phyloP scores from a whole-genome alignment of 35 echinoderm and acorn worm species.

The Apostichopus parvimensis region DNA sequence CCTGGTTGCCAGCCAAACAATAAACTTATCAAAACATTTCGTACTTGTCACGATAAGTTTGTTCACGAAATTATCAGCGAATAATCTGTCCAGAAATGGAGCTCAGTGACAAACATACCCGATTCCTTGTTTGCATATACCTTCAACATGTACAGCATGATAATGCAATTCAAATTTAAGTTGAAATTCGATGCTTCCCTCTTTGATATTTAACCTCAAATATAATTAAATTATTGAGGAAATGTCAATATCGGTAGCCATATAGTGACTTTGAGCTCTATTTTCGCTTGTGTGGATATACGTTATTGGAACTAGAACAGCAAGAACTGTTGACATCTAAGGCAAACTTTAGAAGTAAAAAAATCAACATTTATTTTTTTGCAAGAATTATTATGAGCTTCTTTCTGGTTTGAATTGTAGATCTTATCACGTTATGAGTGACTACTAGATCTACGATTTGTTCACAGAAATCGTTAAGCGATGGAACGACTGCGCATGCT shows the following conservation, averaged over 20 bases:
- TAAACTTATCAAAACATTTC: too few relatives aligned
- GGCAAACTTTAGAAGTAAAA: too few relatives aligned
- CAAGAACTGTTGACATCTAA: neutral
- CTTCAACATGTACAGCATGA: neutral
- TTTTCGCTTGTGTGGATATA: neutral
- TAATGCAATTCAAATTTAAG: neutral
- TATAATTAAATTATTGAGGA: neutral
- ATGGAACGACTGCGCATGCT: too few relatives aligned
- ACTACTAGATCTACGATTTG: too few relatives aligned
- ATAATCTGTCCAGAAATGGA: neutral
- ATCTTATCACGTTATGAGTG: too few relatives aligned
- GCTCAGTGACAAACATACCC: neutral
- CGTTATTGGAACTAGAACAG: neutral
- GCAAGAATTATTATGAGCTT: too few relatives aligned
- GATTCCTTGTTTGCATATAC: neutral
- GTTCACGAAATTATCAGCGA: too few relatives aligned
- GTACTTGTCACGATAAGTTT: neutral
- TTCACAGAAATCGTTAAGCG: too few relatives aligned
- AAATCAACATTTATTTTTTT: too few relatives aligned
- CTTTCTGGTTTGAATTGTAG: too few relatives aligned
- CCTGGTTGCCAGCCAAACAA: too few relatives aligned
- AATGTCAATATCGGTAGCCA: neutral
- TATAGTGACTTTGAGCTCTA: neutral
- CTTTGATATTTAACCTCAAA: neutral
- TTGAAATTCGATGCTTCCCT: neutral